Base-by-base conservation (phyloP, 2,113 vertebrate genomes). In the Nannobrachium achirus region DNA sequence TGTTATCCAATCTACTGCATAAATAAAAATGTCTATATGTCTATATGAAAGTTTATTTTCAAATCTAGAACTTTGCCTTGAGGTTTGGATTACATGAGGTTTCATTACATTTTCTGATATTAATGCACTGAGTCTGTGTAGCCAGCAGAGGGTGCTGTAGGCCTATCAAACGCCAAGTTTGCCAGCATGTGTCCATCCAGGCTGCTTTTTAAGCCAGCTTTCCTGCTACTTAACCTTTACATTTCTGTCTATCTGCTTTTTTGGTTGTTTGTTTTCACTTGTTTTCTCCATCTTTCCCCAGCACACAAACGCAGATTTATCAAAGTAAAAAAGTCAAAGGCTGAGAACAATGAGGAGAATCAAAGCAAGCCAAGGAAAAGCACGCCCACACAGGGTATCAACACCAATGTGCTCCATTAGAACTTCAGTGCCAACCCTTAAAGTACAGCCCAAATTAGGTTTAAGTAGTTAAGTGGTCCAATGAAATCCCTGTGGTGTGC, bases 271-370 rank as follows among this genome's bases (percentile, higher is more conserved):
- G 15, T 16, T 18, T 52, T 70, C 7, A 66, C 58, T 62, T 79
- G 64, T 33, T 18, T 85, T 53, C 60, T 55, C 6, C 8, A 7
- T 66, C 16, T 60, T 46, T 50, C 11, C 56, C 10, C 8, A 66
- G 48, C 71, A 81, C 61, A 90, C 65, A 89, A 74, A 77, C 71
- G 57, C 71, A 92, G 86, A 71, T 95, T 94, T 89, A 68, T 92
- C 70, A 94, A 94, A 90, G 10, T 66, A 75, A 86, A 75, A 66
- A 92, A 88, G 69, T 57, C 84, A 69, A 85, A 90, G 81, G 9
- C 57, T 20, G 80, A 77, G 67, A 63, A 42, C 38, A 25, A 9
- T 44, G 56, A 38, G 6, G 15, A 73, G 71, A 79, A 87, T 76
- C 81, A 79, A 75, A 82, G 63, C 80, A 78, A 62, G 53, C 58